Evolutionary conservation across 2,888 invertebrate species (phyloP).

Genomic region (Automeris io): DNA sequence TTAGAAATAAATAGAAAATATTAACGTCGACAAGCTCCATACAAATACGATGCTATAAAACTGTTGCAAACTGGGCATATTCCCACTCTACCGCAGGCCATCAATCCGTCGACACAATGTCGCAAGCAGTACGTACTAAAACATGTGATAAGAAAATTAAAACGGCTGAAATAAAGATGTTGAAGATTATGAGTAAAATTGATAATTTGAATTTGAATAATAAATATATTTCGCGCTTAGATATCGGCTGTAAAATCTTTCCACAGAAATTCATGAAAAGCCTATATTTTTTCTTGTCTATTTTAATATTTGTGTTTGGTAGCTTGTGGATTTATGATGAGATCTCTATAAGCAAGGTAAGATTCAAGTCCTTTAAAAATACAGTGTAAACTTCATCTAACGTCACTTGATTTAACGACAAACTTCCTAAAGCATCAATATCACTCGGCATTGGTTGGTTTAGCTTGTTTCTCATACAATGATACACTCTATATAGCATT

Average conservation of each 20-base stretch:
- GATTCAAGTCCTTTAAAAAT: too few relatives aligned
- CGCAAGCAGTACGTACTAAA: conserved; percentile 27
- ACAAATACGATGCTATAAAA: conserved; percentile 33
- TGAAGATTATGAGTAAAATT: conserved; percentile 54
- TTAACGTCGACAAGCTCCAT: conserved; percentile 13
- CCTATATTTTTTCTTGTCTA: conserved; percentile 10
- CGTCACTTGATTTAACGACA: too few relatives aligned
- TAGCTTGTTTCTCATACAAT: too few relatives aligned
- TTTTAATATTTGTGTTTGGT: conserved; percentile 18
- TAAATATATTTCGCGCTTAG: conserved; percentile 36
- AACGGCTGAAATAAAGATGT: conserved; percentile 49
- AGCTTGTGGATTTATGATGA: conserved; percentile 32
- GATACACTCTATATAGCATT: too few relatives aligned
- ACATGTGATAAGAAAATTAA: conserved; percentile 51
- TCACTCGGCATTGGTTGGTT: too few relatives aligned
- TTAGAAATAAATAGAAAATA: not conserved
- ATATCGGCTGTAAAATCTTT: conserved; percentile 14
- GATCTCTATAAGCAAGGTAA: conserved; percentile 32
- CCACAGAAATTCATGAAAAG: not conserved
- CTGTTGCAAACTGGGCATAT: conserved; percentile 15
- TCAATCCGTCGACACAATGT: conserved; percentile 31
- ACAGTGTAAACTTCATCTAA: too few relatives aligned
- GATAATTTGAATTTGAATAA: conserved; percentile 41
- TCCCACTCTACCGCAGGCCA: conserved; percentile 26
- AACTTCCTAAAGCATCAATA: too few relatives aligned